phyloP scores from a whole-genome alignment of 2,888 invertebrate genomes.

The Tenthredo livida region DNA sequence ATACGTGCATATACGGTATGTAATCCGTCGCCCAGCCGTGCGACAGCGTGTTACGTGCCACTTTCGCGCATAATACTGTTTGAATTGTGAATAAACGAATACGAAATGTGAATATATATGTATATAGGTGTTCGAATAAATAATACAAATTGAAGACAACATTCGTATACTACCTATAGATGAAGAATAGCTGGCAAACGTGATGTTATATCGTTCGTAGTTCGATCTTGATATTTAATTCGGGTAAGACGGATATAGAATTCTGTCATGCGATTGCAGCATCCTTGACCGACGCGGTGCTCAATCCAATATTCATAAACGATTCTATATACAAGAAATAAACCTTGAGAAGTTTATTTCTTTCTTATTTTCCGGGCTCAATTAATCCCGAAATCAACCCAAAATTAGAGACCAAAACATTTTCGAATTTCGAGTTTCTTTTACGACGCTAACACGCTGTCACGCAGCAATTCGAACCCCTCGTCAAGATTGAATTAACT shows the following conservation, averaged over 20 bases:
- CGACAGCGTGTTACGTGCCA: slow-evolving; percentile 1
- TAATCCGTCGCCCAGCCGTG: slow-evolving; percentile 6
- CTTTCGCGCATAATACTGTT: slow-evolving; percentile 12
- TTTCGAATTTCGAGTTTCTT: background rate
- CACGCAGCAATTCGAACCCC: too few species aligned
- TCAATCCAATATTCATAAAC: background rate
- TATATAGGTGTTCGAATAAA: slow-evolving; percentile 9
- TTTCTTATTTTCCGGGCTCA: background rate
- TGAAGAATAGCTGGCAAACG: slow-evolving; percentile 11
- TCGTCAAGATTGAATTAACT: background rate
- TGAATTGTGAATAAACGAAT: slow-evolving; percentile 3
- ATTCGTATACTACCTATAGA: background rate
- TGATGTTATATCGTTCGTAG: slow-evolving; percentile 5
- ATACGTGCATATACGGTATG: background rate
- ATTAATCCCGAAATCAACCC: background rate
- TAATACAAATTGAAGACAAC: slow-evolving; percentile 25
- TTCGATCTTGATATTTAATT: slow-evolving; percentile 7
- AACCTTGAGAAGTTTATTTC: background rate
- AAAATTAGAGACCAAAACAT: background rate
- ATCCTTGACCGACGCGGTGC: slow-evolving; percentile 25
- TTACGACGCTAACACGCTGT: background rate
- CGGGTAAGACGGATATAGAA: slow-evolving; percentile 3
- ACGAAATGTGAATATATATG: background rate
- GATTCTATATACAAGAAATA: background rate
- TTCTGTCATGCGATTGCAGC: slow-evolving; percentile 2